Evolutionary conservation across 1,140 invertebrate species (phyloP).

Genomic region (Wasmannia auropunctata): DNA sequence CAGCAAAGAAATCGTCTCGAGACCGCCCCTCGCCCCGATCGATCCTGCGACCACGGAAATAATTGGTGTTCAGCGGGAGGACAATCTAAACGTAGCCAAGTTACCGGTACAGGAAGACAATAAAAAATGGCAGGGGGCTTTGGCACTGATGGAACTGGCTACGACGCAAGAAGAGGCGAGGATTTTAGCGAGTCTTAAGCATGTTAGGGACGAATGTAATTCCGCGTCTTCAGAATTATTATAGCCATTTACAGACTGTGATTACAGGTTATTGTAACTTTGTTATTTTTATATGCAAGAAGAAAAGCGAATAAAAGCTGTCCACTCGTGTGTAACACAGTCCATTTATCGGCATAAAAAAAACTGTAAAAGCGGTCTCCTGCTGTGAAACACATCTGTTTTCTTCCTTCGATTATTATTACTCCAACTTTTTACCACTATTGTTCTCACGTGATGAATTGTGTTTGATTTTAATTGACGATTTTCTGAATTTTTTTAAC

Average conservation of each 20-base stretch:
- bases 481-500: neutral
- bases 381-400: conserved; percentile 37
- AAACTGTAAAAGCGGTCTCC: neutral
- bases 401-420: neutral
- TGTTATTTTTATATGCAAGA: conserved; percentile 66
- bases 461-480: conserved; percentile 20
- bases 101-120: conserved; percentile 82
- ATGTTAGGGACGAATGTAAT: conserved; percentile 59
- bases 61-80: conserved; percentile 78
- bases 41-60: conserved; percentile 60
- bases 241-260: conserved; percentile 83
- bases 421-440: conserved; percentile 3
- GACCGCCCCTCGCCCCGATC: neutral
- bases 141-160: conserved; percentile 89
- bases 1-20: conserved; percentile 75
- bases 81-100: conserved; percentile 65
- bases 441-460: conserved; percentile 3
- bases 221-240: conserved; percentile 68
- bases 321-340: conserved; percentile 8
- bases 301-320: conserved; percentile 27
- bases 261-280: conserved; percentile 71
- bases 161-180: conserved; percentile 80
- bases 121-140: conserved; percentile 87
- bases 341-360: neutral
- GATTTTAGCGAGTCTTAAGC: conserved; percentile 57